Evolutionary conservation across 2,888 invertebrate genomes (phyloP).

Genomic region (Aplocera efformata): DNA sequence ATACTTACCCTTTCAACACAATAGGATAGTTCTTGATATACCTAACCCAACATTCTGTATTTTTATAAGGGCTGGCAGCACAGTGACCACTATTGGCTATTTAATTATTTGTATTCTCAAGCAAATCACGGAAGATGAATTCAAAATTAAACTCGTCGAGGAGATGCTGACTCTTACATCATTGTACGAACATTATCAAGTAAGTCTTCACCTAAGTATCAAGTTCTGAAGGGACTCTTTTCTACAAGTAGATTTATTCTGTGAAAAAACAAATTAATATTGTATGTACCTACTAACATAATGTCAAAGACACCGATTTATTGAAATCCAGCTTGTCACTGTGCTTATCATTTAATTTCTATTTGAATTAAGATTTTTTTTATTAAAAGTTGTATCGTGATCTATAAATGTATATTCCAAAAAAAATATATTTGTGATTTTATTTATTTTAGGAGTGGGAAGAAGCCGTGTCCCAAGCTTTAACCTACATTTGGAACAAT

Average conservation of each 20-base stretch:
- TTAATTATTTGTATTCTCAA: conserved; percentile 52
- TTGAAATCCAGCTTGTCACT: too few species aligned
- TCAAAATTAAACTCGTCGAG: conserved; percentile 59
- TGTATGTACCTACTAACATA: too few species aligned
- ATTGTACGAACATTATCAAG: conserved; percentile 63
- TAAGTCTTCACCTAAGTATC: conserved; percentile 38
- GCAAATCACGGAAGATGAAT: conserved; percentile 45
- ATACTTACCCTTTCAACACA: neutral
- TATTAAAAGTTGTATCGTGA: too few species aligned
- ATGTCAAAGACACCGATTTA: too few species aligned
- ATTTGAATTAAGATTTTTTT: too few species aligned
- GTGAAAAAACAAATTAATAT: too few species aligned
- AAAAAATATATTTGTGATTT: conserved; percentile 7
- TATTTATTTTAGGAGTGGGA: conserved; percentile 85
- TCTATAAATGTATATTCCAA: neutral
- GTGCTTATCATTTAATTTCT: too few species aligned
- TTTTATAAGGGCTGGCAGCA: conserved; percentile 60
- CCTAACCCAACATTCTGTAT: too few species aligned
- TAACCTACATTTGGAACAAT: conserved; percentile 83
- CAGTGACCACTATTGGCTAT: conserved; percentile 51
- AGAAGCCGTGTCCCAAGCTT: conserved; percentile 84
- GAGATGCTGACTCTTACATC: conserved; percentile 63
- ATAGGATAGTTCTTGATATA: too few species aligned
- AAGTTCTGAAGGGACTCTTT: too few species aligned
- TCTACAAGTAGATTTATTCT: too few species aligned